These are phyloP conservation scores for Crematogaster levior DNA, from an alignment of 2,888 invertebrate species.

Conservation along the genomic window DNA sequence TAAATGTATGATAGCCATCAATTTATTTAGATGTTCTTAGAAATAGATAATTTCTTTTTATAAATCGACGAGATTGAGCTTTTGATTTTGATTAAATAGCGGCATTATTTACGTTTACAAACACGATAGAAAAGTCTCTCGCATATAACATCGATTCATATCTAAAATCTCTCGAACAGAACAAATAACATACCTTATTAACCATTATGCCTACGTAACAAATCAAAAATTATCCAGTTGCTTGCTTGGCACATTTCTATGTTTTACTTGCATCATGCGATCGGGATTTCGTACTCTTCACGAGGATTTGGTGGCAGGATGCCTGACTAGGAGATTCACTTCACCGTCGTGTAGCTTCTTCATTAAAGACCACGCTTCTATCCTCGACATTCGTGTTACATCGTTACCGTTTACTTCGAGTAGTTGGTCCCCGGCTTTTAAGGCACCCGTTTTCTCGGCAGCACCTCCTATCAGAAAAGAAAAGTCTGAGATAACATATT, in stretches of 20 bases:
- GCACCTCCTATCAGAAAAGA: conserved; percentile 90
- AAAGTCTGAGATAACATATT: conserved; percentile 5
- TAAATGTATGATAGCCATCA: neutral
- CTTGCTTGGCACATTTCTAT: conserved; percentile 42
- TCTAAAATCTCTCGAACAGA: conserved; percentile 21
- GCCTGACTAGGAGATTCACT: conserved; percentile 89
- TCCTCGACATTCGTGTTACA: conserved; percentile 94
- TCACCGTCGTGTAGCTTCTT: conserved; percentile 95
- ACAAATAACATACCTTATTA: conserved; percentile 18
- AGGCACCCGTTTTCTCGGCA: conserved; percentile 94
- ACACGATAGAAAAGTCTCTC: neutral
- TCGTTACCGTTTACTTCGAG: conserved; percentile 93
- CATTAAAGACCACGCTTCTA: conserved; percentile 97
- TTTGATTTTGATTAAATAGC: conserved; percentile 4
- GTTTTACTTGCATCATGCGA: conserved; percentile 8
- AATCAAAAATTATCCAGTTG: conserved; percentile 36
- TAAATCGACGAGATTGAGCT: neutral
- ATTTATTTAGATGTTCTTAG: neutral
- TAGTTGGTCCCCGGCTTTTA: conserved; percentile 95
- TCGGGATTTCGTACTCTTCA: conserved; percentile 78
- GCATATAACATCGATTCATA: neutral
- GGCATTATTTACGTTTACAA: conserved; percentile 11
- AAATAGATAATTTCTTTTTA: neutral
- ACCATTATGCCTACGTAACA: conserved; percentile 27
- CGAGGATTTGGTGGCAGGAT: conserved; percentile 85